A percentile compares a stretch with the other conserved stretches of the same genome.
Conservation (phyloP, 2,888 invertebrate genomes). For the Cerceris rybyensis region DNA sequence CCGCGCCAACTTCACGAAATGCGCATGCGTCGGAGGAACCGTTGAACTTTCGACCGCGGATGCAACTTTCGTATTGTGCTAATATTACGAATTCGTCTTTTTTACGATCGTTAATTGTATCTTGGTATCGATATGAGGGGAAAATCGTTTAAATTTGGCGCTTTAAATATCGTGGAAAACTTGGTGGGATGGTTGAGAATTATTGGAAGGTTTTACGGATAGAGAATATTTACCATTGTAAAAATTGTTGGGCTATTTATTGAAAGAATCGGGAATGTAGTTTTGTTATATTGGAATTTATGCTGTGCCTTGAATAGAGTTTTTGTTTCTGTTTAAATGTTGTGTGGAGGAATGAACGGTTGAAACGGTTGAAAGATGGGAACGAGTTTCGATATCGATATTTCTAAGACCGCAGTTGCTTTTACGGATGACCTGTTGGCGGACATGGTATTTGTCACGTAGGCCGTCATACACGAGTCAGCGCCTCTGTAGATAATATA, state of each 20-base stretch:
- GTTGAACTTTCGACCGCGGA: constrained; percentile 69
- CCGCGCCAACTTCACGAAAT: constrained; percentile 40
- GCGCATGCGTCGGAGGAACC: constrained; percentile 70
- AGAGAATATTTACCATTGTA: too few relatives aligned
- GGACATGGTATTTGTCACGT: constrained; percentile 72
- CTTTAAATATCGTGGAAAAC: neutral
- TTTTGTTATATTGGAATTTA: too few relatives aligned
- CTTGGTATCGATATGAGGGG: neutral
- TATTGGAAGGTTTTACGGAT: too few relatives aligned
- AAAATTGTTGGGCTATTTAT: too few relatives aligned
- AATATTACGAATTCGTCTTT: neutral
- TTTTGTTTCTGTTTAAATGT: too few relatives aligned
- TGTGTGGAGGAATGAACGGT: too few relatives aligned
- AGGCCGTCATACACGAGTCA: constrained; percentile 58
- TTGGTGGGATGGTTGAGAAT: neutral
- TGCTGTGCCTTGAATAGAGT: too few relatives aligned
- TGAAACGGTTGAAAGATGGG: neutral
- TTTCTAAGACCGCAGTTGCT: constrained; percentile 28
- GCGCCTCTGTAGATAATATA: constrained; percentile 55
- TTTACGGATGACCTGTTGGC: constrained; percentile 32
- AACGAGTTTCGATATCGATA: constrained; percentile 35
- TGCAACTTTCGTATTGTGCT: constrained; percentile 33
- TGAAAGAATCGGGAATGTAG: too few relatives aligned
- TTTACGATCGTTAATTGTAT: neutral
- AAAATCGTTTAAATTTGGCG: neutral